Evolutionary conservation across 1,140 invertebrate genomes (phyloP), one percentile per base, ranked within the genome.

Genomic region (Saccostrea cuccullata): DNA sequence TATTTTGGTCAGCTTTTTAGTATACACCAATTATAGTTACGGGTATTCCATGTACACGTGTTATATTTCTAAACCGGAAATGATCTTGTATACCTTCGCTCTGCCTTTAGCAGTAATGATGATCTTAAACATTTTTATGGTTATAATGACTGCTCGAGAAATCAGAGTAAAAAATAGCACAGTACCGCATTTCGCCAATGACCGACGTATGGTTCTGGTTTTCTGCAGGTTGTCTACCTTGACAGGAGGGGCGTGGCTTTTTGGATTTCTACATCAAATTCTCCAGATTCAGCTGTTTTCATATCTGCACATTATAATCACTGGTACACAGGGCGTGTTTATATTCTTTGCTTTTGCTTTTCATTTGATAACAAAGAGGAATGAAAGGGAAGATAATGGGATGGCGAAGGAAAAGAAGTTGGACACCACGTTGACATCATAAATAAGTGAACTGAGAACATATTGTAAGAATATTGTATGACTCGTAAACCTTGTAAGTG

Each of bases 261-360:
- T 77, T 17, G 70, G 70, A 30, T 77, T 77, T 26, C 30, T 77
- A 1, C 70, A 77, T 36, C 70, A 77, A 17, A 77, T 77, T 77
- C 26, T 77, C 70, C 70, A 77, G 26, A 77, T 36, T 77, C 70
- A 36, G 11, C 26, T 77, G 26, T 77, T 77, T 77, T 77, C 70
- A 13, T 77, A 77, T 77, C 26, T 77, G 70, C 70, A 77, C 13
- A 77, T 77, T 30, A 8, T 77, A 12, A 77, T 12, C 26, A 77
- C 26, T 12, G 70, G 70, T 77, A 13, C 70, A 13, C 70, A 77
- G 11, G 70, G 70, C 11, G 11, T 77, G 12, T 13, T 77, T 11
- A 77, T 77, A 30, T 77, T 77, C 13, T 77, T 77, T 77, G 70
- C 70, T 13, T 77, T 77, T 77, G 70, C 70, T 9, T 15, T 77